Evolutionary conservation across 2,113 vertebrate species (phyloP).

Genomic region (Mus spicilegus): DNA sequence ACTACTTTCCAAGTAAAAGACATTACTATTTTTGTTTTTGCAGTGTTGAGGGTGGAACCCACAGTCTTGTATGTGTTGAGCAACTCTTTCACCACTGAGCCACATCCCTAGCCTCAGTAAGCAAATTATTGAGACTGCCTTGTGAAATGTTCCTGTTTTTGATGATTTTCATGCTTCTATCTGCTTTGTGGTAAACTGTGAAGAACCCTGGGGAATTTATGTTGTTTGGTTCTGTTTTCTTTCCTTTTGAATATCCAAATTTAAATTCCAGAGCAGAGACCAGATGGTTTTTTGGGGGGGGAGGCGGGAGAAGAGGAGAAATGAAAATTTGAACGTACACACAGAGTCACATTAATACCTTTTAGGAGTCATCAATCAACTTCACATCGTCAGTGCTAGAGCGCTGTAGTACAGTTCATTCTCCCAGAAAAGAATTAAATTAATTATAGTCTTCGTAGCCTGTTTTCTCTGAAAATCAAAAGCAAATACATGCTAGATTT

Average conservation of each 20-base stretch:
- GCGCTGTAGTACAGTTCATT: not conserved
- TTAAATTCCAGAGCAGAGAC: not conserved
- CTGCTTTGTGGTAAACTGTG: not conserved
- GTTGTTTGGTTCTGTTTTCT: constrained; percentile 9
- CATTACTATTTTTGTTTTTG: not conserved
- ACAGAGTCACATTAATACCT: not conserved
- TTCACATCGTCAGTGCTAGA: not conserved
- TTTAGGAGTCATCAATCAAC: not conserved
- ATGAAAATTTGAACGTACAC: constrained; percentile 20
- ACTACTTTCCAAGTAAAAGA: not conserved
- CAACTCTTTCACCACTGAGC: not conserved
- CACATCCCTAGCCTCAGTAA: not conserved
- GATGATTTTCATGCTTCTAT: not conserved
- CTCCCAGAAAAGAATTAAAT: constrained; percentile 1
- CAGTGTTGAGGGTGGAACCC: not conserved
- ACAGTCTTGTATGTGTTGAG: not conserved
- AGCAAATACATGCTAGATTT: not conserved
- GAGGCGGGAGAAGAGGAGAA: not conserved
- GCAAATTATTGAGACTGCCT: not conserved
- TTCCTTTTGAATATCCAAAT: not conserved
- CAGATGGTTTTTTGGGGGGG: not conserved
- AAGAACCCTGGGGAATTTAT: not conserved
- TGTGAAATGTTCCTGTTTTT: constrained; percentile 5
- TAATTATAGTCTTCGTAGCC: not conserved
- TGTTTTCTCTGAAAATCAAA: constrained; percentile 30